Evolutionary conservation across 2,888 invertebrate species (phyloP), one percentile per base, ranked within the genome.

Genomic region (Hirtodrosophila histrioides): DNA sequence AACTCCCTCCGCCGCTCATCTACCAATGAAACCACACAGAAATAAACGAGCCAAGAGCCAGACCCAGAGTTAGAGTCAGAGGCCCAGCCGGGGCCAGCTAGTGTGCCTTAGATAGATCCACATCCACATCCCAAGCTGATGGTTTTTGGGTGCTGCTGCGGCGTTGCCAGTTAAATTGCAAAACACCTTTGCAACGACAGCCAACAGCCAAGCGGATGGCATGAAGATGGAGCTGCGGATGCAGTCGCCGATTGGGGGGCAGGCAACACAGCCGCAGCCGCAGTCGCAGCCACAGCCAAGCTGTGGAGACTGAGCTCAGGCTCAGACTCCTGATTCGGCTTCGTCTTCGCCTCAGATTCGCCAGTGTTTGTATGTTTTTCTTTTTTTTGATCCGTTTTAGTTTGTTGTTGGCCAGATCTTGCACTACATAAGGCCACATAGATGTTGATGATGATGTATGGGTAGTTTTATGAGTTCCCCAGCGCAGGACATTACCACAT

Each of bases 121-220:
- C 78, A 67, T 70, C 78, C 74, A 69, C 58, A 62, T 44, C 65
- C 50, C 39, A 36, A 17, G 63, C 63, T 63, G 68, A 39, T 74
- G 49, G 64, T 53, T 66, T 77, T 75, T 72, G 50, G 74, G 56
- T 53, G 68, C 62, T 53, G 68, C 62, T 71, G 74, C 69, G 67
- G 82, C 74, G 72, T 77, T 75, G 86, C 84, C 81, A 86, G 84
- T 66, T 84, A 86, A 85, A 85, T 87, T 85, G 85, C 87, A 87
- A 85, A 87, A 85, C 87, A 85, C 87, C 85, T 85, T 85, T 85
- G 76, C 80, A 84, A 84, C 86, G 77, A 81, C 78, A 86, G 81
- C 74, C 58, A 64, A 27, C 55, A 58, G 37, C 27, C 51, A 39
- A 57, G 51, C 55, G 45, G 11, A 56, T 45, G 41, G 33, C 31